These are phyloP conservation scores for Cephalopholis sonnerati DNA, from an alignment of 2,113 vertebrate genomes.

Conservation along the genomic window DNA sequence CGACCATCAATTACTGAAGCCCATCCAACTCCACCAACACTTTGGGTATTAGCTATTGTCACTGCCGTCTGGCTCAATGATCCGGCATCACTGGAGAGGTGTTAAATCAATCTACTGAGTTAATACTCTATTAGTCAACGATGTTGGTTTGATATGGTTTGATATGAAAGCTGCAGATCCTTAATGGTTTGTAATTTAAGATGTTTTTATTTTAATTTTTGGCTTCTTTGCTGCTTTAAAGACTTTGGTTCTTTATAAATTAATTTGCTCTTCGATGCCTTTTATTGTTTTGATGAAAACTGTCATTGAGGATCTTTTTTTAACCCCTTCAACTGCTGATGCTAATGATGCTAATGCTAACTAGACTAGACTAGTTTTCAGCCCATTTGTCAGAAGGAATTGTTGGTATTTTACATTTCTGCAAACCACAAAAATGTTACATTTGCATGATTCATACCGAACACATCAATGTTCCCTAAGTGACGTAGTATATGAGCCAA, in stretches of 20 bases:
- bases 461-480: too few relatives aligned
- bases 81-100: conserved; percentile 26
- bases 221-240: neutral
- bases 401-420: too few relatives aligned
- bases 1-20: conserved; percentile 73
- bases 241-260: neutral
- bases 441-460: too few relatives aligned
- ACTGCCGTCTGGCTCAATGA: conserved; percentile 44
- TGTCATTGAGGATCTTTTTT: neutral
- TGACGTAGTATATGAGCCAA: too few relatives aligned
- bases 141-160: conserved; percentile 1
- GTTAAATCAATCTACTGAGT: conserved; percentile 48
- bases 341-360: neutral
- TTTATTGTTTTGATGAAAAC: neutral
- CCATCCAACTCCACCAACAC: conserved; percentile 55
- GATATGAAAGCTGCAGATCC: neutral
- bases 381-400: too few relatives aligned
- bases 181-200: neutral
- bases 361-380: too few relatives aligned
- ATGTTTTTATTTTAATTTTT: neutral
- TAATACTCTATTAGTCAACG: conserved; percentile 40
- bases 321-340: neutral
- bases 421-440: too few relatives aligned
- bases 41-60: conserved; percentile 54
- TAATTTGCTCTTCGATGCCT: neutral